Base-by-base conservation (phyloP, 2,888 invertebrate species). In the Cancer borealis region DNA sequence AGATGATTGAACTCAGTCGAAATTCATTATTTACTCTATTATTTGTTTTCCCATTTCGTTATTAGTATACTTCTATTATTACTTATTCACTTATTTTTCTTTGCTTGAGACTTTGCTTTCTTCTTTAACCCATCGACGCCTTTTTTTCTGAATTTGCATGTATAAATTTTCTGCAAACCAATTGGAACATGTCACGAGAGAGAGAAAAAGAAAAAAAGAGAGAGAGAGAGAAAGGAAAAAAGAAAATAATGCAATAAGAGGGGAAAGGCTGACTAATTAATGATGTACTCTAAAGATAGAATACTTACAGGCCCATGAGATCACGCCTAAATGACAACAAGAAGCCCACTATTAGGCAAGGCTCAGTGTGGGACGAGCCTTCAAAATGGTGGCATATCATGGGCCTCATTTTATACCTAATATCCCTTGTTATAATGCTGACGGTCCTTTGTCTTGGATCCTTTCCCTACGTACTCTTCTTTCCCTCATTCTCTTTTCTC, bases 401-500 rank as follows among this genome's bases (percentile, higher is more conserved):
- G 73, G 73, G 26, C 10, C 73, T 73, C 73, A 73, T 73, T 73
- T 73, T 73, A n/a, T 26, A 73, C 73, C n/a, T 73, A 73, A 73
- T 26, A 73, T 73, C 73, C n/a, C 26, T 10, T 73, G 73, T 73
- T 73, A 73, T 73, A 73, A 73, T 73, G 73, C 73, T 26, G 73
- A n/a, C 73, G 73, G n/a, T 26, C 73, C 73, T 73, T 73, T 73
- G 73, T 73, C 73, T 26, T 26, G n/a, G 26, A 73, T 26, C 73
- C 73, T 73, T 73, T 8, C 73, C 73, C n/a, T 73, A 73, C 10
- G 73, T 10, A 26, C 26, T 73, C 26, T 73, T 14, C 54, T 54
- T 3, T 54, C 54, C 54, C 54, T 54, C 2, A 39, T 39, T 39
- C 39, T 39, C 39, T 39, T 73, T 6, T 73, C 73, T 73, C 8